phyloP scores from a whole-genome alignment of 2,888 invertebrate species.

The Callimorpha dominula region DNA sequence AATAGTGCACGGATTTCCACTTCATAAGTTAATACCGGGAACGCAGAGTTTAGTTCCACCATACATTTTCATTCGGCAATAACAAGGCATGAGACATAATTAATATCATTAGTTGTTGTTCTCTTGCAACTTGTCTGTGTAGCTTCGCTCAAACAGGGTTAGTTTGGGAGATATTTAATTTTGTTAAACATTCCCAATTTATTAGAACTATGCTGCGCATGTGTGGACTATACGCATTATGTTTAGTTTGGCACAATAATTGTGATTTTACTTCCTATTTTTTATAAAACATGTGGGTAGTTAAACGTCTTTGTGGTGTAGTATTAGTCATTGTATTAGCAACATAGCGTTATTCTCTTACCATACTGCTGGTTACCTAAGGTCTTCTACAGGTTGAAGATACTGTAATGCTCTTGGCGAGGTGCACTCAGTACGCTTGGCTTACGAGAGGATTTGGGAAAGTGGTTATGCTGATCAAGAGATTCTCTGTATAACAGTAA shows the following conservation, averaged over 20 bases:
- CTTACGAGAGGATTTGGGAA: too few relatives aligned
- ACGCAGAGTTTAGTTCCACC: slow-evolving; percentile 58
- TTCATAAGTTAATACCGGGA: slow-evolving; percentile 57
- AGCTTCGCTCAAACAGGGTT: slow-evolving; percentile 17
- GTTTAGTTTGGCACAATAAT: background rate
- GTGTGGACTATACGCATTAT: background rate
- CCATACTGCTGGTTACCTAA: background rate
- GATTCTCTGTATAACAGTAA: too few relatives aligned
- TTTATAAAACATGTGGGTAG: background rate
- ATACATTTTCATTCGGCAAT: slow-evolving; percentile 83
- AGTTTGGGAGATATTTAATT: slow-evolving; percentile 17
- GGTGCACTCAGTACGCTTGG: too few relatives aligned
- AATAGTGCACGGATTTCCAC: slow-evolving; percentile 48
- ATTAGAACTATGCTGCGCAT: background rate
- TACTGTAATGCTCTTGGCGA: background rate
- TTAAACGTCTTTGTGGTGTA: background rate
- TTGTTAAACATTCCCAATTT: slow-evolving; percentile 9
- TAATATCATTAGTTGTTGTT: slow-evolving; percentile 84
- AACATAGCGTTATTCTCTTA: background rate
- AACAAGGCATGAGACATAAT: slow-evolving; percentile 33
- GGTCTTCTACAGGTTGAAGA: background rate
- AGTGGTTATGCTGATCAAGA: too few relatives aligned
- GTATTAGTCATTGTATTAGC: background rate
- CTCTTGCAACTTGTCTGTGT: slow-evolving; percentile 61
- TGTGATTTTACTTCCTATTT: background rate